These are phyloP conservation scores for Mustela lutreola DNA, from an alignment of 2,113 vertebrate genomes.

Conservation along the genomic window DNA sequence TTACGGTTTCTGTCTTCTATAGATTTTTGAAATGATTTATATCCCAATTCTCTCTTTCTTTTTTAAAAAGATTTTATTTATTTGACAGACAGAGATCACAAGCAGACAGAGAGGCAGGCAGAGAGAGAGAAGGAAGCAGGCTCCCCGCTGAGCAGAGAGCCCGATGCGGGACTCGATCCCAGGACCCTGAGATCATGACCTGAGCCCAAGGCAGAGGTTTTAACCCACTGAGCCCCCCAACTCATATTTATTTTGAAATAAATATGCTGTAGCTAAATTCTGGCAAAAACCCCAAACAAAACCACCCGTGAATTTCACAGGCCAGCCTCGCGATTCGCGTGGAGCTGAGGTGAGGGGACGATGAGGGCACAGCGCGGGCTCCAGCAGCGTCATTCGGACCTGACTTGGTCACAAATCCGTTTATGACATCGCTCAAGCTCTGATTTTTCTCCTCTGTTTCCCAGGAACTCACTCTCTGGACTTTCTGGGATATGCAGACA, in stretches of 20 bases:
- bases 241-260: neutral
- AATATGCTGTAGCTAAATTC: neutral
- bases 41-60: neutral
- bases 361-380: neutral
- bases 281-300: neutral
- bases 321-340: neutral
- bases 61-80: no score
- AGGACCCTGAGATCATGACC: no score
- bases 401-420: neutral
- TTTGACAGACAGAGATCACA: no score
- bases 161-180: no score
- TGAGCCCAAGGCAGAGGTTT: no score
- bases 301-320: neutral
- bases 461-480: neutral
- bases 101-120: no score
- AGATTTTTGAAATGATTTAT: neutral
- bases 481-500: fast-evolving
- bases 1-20: neutral
- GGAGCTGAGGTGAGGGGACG: neutral
- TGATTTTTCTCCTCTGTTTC: neutral
- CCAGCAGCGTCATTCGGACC: neutral
- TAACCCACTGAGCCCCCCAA: neutral
- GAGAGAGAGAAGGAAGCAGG: no score
- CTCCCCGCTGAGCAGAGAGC: no score
- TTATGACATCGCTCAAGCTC: neutral